A percentile compares a stretch with the other conserved stretches of the same genome.
Evolutionary conservation across 1,140 invertebrate species (phyloP).

Genomic region (Pararge aegeria): DNA sequence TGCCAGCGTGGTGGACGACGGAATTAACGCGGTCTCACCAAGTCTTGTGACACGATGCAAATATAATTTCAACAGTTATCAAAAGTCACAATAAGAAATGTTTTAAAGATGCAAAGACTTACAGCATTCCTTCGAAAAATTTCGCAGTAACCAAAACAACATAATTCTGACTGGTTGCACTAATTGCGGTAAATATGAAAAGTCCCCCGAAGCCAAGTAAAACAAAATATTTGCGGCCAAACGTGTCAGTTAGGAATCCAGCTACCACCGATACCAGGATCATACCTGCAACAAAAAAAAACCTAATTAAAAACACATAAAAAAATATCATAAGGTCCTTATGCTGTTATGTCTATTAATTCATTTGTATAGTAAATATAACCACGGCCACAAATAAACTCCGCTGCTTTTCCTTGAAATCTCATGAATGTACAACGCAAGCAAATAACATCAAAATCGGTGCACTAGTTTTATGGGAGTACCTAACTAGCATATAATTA

Average conservation of each 20-base stretch:
- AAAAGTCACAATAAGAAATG: no score
- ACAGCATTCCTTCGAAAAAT: constrained; percentile 89
- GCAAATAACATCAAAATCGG: no score
- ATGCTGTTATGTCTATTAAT: neutral
- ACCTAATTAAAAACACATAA: neutral
- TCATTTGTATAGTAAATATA: no score
- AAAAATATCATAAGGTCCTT: neutral
- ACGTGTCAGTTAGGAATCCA: constrained; percentile 88
- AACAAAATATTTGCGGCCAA: constrained; percentile 85
- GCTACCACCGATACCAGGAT: constrained; percentile 87
- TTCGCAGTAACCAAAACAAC: constrained; percentile 84
- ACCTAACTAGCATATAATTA: no score
- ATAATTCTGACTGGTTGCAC: constrained; percentile 86
- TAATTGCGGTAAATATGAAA: constrained; percentile 83
- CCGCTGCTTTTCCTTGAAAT: no score
- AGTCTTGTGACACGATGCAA: no score
- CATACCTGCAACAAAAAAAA: constrained; percentile 82
- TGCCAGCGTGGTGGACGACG: neutral
- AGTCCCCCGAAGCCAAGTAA: constrained; percentile 84
- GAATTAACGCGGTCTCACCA: no score
- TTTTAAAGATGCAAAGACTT: constrained; percentile 54
- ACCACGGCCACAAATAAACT: no score
- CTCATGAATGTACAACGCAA: no score
- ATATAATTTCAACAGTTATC: no score
- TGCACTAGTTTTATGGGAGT: no score